Percentiles rank a stretch among this genome's conserved stretches.
Conservation (phyloP, 2,113 vertebrate genomes). For the Pogonocichla stellata region DNA sequence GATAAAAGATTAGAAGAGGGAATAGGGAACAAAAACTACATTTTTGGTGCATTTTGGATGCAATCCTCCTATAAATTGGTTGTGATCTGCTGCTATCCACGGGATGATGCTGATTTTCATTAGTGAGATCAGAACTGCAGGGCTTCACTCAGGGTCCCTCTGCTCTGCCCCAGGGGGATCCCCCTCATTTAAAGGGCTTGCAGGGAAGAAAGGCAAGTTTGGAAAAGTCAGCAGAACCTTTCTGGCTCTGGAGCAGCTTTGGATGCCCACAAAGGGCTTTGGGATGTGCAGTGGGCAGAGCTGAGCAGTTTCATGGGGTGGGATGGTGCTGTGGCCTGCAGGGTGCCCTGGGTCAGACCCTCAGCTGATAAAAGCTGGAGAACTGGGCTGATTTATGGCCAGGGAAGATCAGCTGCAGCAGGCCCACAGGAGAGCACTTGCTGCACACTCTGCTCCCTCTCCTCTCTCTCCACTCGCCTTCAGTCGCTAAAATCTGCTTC, state of each 20-base stretch:
- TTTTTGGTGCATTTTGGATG: background rate
- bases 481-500: slow-evolving; percentile 36
- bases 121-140: background rate
- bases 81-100: background rate
- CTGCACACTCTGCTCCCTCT: background rate
- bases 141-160: background rate
- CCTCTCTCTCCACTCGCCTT: background rate
- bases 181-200: background rate
- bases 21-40: background rate
- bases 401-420: background rate
- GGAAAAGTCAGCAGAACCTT: background rate
- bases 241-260: background rate
- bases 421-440: background rate
- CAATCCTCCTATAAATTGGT: background rate
- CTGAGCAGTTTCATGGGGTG: background rate
- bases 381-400: background rate
- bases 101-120: background rate
- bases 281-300: background rate
- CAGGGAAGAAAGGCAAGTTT: background rate
- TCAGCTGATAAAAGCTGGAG: background rate
- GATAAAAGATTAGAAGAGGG: background rate
- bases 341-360: background rate
- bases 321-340: background rate
- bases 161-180: background rate
- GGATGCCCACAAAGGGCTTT: background rate